Base-by-base conservation (phyloP, 2,797 vertebrate genomes). In the Amphiprion clarkii region DNA sequence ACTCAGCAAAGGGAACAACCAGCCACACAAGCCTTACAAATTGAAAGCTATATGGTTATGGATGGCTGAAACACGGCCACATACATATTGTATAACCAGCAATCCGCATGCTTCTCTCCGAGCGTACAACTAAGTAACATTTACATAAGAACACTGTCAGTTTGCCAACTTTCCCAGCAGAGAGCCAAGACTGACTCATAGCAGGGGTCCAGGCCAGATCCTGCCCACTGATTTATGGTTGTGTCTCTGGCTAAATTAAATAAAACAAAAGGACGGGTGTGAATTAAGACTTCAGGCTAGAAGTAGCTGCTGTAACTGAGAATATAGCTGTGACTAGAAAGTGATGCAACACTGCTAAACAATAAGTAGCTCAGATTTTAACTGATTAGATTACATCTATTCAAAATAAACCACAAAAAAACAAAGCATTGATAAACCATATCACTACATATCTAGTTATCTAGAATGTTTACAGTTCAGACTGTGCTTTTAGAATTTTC, bases 151-250 rank as follows among this genome's bases (percentile, higher is more conserved):
- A 52, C 53, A 64, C 25, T 10, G 48, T 31, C n/a, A 54, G 74
- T 71, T 60, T 0, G 58, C 68, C 80, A 84, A 40, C 55, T 82
- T 74, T 71, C 78, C 69, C 68, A 80, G 67, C 44, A 71, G 33
- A 66, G 67, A 65, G 67, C 70, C 63, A 78, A 68, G 23, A 53
- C 56, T 71, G 79, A 83, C 67, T 85, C 5, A 61, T 7, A 60
- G 42, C 46, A 72, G 46, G 62, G 66, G 74, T 60, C 42, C 36
- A 44, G 69, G 79, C 74, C 77, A 77, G 71, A 59, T 73, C 62
- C 77, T 78, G 21, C 40, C 63, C 49, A 63, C 54, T 79, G 79
- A 83, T 74, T 78, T 83, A 83, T 63, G 66, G 76, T 60, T 71
- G 52, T 67, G 70, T 67, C 55, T 80, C 61, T 36, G 46, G 69